A percentile compares a stretch with the other conserved stretches of the same genome.
Conservation (phyloP, 2,113 vertebrate species). For the Hydropotes inermis region DNA sequence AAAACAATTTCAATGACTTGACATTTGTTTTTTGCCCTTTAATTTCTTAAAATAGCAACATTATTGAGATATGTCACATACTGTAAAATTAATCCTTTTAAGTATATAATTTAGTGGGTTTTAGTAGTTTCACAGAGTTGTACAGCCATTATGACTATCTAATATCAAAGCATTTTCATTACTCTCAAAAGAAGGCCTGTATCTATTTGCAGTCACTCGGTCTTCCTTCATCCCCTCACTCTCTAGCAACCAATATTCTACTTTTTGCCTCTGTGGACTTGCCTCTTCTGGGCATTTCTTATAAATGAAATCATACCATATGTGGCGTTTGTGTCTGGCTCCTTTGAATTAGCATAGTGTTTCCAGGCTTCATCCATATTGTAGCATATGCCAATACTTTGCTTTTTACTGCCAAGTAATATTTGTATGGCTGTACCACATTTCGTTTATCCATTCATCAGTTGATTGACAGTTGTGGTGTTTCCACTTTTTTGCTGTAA, state of each 20-base stretch:
- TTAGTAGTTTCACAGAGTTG: neutral
- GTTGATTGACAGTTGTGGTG: neutral
- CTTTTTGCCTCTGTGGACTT: neutral
- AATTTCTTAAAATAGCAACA: neutral
- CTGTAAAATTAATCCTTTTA: neutral
- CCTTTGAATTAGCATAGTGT: neutral
- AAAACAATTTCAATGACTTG: neutral
- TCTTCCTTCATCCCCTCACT: neutral
- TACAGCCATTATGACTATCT: neutral
- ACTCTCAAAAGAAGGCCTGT: neutral
- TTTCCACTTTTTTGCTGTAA: neutral
- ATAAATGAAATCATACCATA: neutral
- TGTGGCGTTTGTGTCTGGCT: neutral
- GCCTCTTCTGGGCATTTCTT: neutral
- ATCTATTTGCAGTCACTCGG: neutral
- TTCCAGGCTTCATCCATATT: neutral
- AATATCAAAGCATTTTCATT: neutral
- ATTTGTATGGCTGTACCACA: neutral
- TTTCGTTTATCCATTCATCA: neutral
- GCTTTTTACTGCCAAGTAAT: neutral
- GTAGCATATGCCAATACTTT: neutral
- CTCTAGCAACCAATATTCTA: neutral
- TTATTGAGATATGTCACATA: neutral
- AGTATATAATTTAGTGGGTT: neutral
- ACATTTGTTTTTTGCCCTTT: neutral